Evolutionary conservation across 2,113 vertebrate species (phyloP), one percentile per base, ranked within the genome.

Genomic region (Actenoides hombroni): DNA sequence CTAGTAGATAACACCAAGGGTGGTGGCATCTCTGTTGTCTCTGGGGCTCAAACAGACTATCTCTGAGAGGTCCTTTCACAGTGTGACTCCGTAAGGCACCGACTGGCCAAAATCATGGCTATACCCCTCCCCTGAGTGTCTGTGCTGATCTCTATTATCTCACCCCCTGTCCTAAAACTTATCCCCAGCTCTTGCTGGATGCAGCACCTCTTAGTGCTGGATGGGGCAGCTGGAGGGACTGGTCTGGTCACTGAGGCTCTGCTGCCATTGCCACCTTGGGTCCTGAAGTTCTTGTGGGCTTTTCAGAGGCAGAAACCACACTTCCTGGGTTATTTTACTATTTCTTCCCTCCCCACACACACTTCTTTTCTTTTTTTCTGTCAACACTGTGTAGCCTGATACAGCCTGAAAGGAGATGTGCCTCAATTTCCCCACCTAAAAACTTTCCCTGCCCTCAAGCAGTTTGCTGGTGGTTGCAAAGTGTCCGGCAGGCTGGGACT

Each of bases 11-110:
- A 80, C 37, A 20, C 48, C 0, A 3, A 61, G 49, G 28, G 7
- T 44, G 56, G 61, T 15, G 28, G 37, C 56, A 40, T 53, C n/a
- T 33, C 69, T 26, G 23, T 31, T 15, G 18, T 11, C 24, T 11
- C 7, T 0, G 2, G 42, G 31, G 33, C 46, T 78, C 0, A 1
- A 54, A 40, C 0, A 6, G 35, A 35, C 37, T 19, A 18, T 49
- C 37, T 21, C 73, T 25, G 35, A 57, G 40, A 20, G 44, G 18
- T 42, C n/a, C 21, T 57, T 79, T 31, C 29, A 29, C n/a, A 35
- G 4, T 1, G 7, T 7, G 9, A 35, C 40, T 80, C 48, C 26
- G 74, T 37, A 79, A 63, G 42, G 42, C 33, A 48, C n/a, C 24
- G 39, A 11, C 0, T 1, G n/a, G 54, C 17, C 17, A 28, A 44